Conservation (phyloP, 2,113 vertebrate genomes). For the Lophura nycthemera region DNA sequence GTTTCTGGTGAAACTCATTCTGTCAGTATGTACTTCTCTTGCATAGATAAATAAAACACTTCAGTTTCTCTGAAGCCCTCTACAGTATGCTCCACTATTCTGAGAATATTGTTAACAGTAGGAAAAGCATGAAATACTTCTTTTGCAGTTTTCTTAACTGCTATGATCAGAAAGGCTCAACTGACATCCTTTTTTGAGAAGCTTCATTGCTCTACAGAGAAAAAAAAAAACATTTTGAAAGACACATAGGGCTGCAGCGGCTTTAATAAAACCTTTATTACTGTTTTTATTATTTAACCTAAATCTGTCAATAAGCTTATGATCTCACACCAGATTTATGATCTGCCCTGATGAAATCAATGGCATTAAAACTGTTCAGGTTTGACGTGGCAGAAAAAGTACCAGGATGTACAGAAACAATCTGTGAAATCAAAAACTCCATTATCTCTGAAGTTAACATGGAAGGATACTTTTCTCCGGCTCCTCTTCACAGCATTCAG, state of each 20-base stretch:
- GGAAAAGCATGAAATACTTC: not conserved
- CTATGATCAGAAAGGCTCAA: not conserved
- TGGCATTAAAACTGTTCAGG: not conserved
- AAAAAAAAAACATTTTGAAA: not conserved
- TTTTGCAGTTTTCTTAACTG: not conserved
- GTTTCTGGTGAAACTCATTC: not conserved
- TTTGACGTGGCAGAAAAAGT: conserved; percentile 10
- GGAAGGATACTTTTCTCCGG: not conserved
- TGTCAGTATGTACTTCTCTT: not conserved
- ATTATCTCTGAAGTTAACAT: not conserved
- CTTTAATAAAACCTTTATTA: not conserved
- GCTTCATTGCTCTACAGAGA: not conserved
- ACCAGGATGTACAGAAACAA: not conserved
- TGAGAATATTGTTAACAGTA: not conserved
- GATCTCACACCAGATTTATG: not conserved
- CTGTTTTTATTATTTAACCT: conserved; percentile 1
- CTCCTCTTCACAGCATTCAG: not conserved
- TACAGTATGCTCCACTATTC: not conserved
- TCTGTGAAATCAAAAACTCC: not conserved
- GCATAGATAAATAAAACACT: not conserved
- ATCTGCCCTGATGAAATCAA: not conserved
- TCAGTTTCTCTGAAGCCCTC: not conserved
- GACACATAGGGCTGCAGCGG: not conserved
- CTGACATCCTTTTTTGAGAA: not conserved
- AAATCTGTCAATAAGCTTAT: not conserved